Evolutionary conservation across 2,113 vertebrate species (phyloP).

Genomic region (Mirounga angustirostris): DNA sequence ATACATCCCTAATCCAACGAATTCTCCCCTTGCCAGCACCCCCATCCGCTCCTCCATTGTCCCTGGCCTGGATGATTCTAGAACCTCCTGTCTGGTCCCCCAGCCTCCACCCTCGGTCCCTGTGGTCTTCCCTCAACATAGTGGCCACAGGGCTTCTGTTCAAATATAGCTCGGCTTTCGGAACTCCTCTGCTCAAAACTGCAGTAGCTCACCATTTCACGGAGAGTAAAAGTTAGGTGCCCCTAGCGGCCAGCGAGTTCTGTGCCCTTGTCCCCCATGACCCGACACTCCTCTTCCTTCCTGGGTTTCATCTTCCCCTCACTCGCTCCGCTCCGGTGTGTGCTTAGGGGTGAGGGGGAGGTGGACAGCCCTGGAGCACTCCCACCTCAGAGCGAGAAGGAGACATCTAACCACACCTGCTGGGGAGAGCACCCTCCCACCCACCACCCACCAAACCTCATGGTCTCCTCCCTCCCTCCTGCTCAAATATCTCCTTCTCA

Average conservation of each 20-base stretch:
- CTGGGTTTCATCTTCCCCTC: background rate
- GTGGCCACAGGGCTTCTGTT: background rate
- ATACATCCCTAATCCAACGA: background rate
- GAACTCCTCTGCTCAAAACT: background rate
- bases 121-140: background rate
- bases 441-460: too few species aligned
- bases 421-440: background rate
- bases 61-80: background rate
- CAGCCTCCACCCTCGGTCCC: background rate
- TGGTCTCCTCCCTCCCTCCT: background rate
- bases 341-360: background rate
- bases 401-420: too few species aligned
- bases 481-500: background rate
- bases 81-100: background rate
- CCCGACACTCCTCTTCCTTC: background rate
- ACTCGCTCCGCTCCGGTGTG: background rate
- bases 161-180: background rate
- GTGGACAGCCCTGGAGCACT: background rate
- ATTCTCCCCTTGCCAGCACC: background rate
- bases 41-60: background rate
- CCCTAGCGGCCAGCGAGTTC: too few species aligned
- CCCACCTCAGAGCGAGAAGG: background rate
- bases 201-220: background rate
- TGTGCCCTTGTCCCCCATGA: rapidly evolving
- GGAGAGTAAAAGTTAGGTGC: background rate